Evolutionary conservation across 2,113 vertebrate species (phyloP).

Genomic region (Pseudonaja textilis): DNA sequence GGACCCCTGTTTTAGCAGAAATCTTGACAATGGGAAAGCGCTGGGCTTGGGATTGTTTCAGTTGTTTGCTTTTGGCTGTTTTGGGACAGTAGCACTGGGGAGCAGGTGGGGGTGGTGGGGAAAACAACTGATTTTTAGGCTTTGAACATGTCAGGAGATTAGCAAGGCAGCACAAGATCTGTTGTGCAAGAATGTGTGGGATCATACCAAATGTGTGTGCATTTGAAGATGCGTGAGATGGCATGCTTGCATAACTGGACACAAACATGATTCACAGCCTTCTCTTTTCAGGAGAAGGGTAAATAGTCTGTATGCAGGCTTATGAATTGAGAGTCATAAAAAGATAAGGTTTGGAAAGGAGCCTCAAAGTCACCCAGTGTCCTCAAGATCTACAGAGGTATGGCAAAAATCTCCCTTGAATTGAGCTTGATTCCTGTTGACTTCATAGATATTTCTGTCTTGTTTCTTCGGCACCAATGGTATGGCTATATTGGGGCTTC

Average conservation of each 20-base stretch:
- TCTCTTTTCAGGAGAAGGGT: not conserved
- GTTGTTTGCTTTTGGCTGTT: constrained; percentile 31
- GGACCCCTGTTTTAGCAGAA: constrained; percentile 30
- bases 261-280: not conserved
- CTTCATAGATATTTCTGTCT: not conserved
- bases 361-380: not conserved
- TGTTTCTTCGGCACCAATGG: not conserved
- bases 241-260: not conserved
- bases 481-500: not conserved
- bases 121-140: constrained; percentile 8
- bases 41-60: constrained; percentile 41
- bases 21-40: not conserved
- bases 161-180: not conserved
- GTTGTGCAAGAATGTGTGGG: not conserved
- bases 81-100: not conserved
- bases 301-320: not conserved
- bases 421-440: not conserved
- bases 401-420: not conserved
- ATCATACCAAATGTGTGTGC: not conserved
- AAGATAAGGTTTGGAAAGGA: not conserved
- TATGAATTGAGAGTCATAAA: not conserved
- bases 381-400: not conserved
- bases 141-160: not conserved
- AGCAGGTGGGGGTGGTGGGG: not conserved
- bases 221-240: not conserved